Evolutionary conservation across 2,888 invertebrate genomes (phyloP).

Genomic region (Branchellion lobata): DNA sequence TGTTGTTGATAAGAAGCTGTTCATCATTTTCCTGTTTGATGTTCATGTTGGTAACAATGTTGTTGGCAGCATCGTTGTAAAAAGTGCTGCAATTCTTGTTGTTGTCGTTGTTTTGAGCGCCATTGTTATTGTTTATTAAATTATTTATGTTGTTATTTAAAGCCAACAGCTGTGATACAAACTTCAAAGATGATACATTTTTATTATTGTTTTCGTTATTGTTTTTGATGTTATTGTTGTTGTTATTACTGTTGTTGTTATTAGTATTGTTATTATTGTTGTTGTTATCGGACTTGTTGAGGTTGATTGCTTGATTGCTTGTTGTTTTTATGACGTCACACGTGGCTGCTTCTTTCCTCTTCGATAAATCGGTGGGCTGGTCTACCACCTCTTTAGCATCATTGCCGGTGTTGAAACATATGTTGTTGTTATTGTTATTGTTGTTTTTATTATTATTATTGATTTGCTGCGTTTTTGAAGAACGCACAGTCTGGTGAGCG

Average conservation of each 20-base stretch:
- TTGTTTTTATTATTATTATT: background rate
- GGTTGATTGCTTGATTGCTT: too few species aligned
- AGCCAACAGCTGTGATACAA: slow-evolving; percentile 4
- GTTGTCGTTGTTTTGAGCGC: background rate
- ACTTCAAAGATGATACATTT: background rate
- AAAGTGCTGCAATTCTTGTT: background rate
- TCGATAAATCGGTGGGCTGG: background rate
- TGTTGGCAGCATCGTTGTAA: background rate
- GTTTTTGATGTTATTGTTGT: background rate
- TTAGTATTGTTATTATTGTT: background rate
- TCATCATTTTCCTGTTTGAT: background rate
- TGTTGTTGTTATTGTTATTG: background rate
- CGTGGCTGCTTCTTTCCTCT: too few species aligned
- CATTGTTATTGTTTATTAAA: background rate
- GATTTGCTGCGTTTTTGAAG: too few species aligned
- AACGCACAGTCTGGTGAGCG: too few species aligned
- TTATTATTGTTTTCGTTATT: background rate
- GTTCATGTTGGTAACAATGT: background rate
- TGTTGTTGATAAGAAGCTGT: too few species aligned
- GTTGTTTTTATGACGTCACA: too few species aligned
- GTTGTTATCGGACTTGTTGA: background rate
- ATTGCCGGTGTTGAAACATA: background rate
- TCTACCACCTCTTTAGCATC: background rate
- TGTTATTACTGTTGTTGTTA: background rate
- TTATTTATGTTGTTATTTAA: background rate